These are phyloP conservation scores for Mesochorus sp. DNA, from an alignment of 2,888 invertebrate species.

Conservation along the genomic window DNA sequence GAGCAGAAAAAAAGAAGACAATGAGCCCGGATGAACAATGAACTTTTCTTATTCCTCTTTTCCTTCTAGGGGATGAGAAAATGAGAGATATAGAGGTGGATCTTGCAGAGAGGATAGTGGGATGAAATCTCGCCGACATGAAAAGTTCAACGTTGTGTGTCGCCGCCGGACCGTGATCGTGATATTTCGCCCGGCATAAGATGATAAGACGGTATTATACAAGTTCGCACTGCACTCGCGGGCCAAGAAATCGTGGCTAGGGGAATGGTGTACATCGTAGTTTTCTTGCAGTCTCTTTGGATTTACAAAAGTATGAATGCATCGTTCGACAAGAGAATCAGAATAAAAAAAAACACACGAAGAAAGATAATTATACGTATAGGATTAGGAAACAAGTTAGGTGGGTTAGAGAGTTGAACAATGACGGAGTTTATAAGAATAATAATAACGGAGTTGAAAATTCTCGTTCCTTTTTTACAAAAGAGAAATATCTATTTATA, in stretches of 20 bases:
- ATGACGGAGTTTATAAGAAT: not conserved
- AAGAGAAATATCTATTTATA: not conserved
- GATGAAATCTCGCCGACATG: conserved; percentile 32
- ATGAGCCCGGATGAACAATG: conserved; percentile 41
- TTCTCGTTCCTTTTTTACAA: not conserved
- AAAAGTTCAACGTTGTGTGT: conserved; percentile 53
- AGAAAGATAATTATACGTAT: not conserved
- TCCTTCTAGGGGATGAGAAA: conserved; percentile 17
- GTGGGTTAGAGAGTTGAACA: not conserved
- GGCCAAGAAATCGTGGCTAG: conserved; percentile 47
- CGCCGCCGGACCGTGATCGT: conserved; percentile 53
- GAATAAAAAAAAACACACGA: not conserved
- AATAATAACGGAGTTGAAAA: not conserved
- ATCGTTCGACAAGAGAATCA: conserved; percentile 33
- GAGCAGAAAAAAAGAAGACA: conserved; percentile 4
- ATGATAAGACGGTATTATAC: conserved; percentile 61
- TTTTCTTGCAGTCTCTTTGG: conserved; percentile 36
- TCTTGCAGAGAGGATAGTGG: not conserved
- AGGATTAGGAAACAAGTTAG: not conserved
- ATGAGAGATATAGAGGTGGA: not conserved
- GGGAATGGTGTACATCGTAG: not conserved
- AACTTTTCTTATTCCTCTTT: conserved; percentile 57
- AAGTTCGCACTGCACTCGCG: conserved; percentile 51
- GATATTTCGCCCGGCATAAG: conserved; percentile 53
- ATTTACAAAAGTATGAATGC: conserved; percentile 57